Conservation (phyloP, 2,113 vertebrate genomes). For the Paramormyrops kingsleyae region DNA sequence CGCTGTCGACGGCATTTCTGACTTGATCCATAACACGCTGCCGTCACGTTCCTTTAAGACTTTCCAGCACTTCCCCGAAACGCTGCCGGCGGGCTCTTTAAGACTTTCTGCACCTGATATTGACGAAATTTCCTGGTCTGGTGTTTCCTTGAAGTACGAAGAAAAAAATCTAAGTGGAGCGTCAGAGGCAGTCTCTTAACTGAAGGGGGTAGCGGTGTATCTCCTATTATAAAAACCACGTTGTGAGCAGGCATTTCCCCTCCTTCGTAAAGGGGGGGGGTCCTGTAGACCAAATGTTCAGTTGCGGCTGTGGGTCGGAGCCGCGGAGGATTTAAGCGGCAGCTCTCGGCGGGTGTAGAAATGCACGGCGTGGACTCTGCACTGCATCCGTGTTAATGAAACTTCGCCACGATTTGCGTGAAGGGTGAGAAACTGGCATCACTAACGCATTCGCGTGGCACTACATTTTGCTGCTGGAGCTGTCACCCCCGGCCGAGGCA, state of each 20-base stretch:
- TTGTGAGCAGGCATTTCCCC: neutral
- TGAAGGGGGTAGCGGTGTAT: neutral
- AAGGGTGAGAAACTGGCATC: slow-evolving; percentile 49
- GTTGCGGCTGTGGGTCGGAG: neutral
- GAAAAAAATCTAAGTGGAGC: slow-evolving; percentile 24
- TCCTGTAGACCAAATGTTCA: neutral
- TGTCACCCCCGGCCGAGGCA: neutral
- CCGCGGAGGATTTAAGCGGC: slow-evolving; percentile 12
- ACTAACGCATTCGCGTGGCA: neutral
- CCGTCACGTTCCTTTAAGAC: neutral
- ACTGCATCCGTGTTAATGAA: slow-evolving; percentile 50
- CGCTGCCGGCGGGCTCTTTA: slow-evolving; percentile 31
- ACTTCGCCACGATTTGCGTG: slow-evolving; percentile 52
- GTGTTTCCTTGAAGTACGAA: neutral
- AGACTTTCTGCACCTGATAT: slow-evolving; percentile 27
- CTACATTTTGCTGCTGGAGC: neutral
- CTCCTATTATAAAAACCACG: neutral
- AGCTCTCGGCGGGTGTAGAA: slow-evolving; percentile 23
- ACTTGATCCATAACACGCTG: neutral
- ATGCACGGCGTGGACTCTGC: slow-evolving; percentile 11
- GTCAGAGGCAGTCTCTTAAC: neutral
- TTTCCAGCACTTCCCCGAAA: neutral
- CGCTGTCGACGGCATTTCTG: neutral
- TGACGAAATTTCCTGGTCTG: slow-evolving; percentile 54
- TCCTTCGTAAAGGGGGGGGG: neutral